Evolutionary conservation across 2,113 vertebrate species (phyloP), one percentile per base, ranked within the genome.

Genomic region (Tupaia chinensis): DNA sequence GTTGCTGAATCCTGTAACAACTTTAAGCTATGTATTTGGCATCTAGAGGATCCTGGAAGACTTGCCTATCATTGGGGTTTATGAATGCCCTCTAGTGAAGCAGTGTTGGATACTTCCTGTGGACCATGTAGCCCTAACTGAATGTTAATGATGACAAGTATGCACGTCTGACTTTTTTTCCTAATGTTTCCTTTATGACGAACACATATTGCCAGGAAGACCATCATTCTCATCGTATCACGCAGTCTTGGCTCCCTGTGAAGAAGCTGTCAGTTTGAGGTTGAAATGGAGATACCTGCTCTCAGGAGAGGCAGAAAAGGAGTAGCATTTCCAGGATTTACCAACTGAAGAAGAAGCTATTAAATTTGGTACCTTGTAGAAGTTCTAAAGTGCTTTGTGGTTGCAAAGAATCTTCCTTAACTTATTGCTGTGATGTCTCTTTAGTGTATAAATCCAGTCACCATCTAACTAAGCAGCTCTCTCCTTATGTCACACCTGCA

Each of bases 211-310:
- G 25, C 56, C 54, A 32, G 60, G 9, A 54, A 93, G 60, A 61
- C 0, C 10, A 60, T 65, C 32, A 3, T 9, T 23, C 63, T 14
- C 9, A 7, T 23, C 53, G 5, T 27, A 10, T 23, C 79, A 27
- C 29, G 0, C 11, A 78, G 8, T 58, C 19, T 27, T 60, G 20
- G 16, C 25, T 74, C 72, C 60, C 29, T 79, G 13, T 84, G 25
- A 63, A 81, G 89, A 92, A 83, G 11, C 20, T 68, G 13, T n/a
- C 19, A 86, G 70, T 32, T 10, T 85, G 15, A 13, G 54, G 32
- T 44, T 54, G 58, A 95, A 32, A 87, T 14, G 15, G 23, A 72
- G 9, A 90, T 73, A 97, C 93, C 87, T 93, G 14, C 25, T 68
- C 3, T 8, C 25, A 4, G 7, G 20, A 22, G 25, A 86, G 22